Base-by-base conservation (phyloP, 2,113 vertebrate genomes). In the Turnix velox region DNA sequence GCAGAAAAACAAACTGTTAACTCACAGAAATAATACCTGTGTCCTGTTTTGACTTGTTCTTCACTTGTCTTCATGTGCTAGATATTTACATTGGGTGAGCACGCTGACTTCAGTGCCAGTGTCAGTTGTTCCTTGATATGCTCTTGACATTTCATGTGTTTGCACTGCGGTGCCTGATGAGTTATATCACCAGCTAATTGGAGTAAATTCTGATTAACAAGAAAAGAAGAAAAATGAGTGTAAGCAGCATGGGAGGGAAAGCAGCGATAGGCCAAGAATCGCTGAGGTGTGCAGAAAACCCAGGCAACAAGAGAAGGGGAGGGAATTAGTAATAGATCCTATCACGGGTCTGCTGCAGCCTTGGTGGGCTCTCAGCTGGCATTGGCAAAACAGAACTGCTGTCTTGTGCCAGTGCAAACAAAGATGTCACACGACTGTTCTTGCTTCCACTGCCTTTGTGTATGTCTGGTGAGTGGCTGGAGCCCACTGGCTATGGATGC, bases 1-100 rank as follows among this genome's bases (percentile, higher is more conserved):
- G 80, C 92, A 94, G 90, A 94, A 96, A 92, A 96, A 65, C 88
- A 92, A 93, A 54, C 84, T 94, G 86, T 72, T 95, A 90, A 28
- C 51, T 66, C 84, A 58, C 57, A 94, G 76, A 86, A 96, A 92
- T 88, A 92, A 94, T 88, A 88, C 48, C 18, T 6, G 0, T 85
- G 83, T 1, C 7, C 54, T 96, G 95, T 91, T 6, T 4, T 83
- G 74, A 78, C 93, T 93, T 88, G 93, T 88, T 95, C 93, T 75
- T 51, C 71, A 31, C 74, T 84, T 94, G 72, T 93, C 80, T 92
- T 93, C 83, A 74, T 73, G 57, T 4, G 0, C 73, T 52, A 48
- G 45, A 25, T 96, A 37, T 96, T 95, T 95, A 52, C 88, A 45
- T 65, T 95, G 93, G 94, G 93, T 94, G 37, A 87, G 23, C 20